phyloP scores from a whole-genome alignment of 2,888 invertebrate genomes.

The Caenorhabditis becei region DNA sequence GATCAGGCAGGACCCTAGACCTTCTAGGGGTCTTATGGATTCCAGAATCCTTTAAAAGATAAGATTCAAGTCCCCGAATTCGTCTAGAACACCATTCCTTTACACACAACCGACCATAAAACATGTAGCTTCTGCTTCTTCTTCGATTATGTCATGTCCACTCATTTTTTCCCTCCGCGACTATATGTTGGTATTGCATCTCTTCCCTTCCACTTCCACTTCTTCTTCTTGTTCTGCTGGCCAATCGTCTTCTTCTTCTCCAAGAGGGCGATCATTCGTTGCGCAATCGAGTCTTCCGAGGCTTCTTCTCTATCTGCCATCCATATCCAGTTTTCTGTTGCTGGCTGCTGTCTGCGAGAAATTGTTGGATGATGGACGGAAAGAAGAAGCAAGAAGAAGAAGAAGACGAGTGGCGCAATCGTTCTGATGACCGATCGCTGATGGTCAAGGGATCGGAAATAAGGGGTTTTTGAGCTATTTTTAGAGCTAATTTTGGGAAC shows the following conservation, averaged over 20 bases:
- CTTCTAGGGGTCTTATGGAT: no score
- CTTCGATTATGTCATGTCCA: slow-evolving; percentile 32
- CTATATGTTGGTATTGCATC: slow-evolving; percentile 4
- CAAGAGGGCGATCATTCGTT: slow-evolving; percentile 2
- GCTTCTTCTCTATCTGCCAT: background rate
- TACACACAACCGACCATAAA: background rate
- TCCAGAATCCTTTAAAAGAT: no score
- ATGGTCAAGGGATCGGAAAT: no score
- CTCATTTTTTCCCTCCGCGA: background rate
- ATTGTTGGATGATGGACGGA: background rate
- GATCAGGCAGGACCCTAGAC: no score
- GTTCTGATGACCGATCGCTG: background rate
- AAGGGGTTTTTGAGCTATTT: no score
- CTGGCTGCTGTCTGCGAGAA: slow-evolving; percentile 27
- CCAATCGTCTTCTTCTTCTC: background rate
- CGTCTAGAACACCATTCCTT: no score
- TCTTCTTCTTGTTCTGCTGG: background rate
- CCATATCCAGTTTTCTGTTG: slow-evolving; percentile 45
- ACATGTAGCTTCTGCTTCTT: slow-evolving; percentile 5
- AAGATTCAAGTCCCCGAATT: no score
- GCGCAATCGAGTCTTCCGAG: background rate
- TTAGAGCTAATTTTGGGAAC: no score
- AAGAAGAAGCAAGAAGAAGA: slow-evolving; percentile 4
- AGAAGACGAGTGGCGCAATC: background rate
- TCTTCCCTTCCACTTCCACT: background rate